phyloP scores from a whole-genome alignment of 1,140 invertebrate genomes.

The Ceratosolen fusciceps region DNA sequence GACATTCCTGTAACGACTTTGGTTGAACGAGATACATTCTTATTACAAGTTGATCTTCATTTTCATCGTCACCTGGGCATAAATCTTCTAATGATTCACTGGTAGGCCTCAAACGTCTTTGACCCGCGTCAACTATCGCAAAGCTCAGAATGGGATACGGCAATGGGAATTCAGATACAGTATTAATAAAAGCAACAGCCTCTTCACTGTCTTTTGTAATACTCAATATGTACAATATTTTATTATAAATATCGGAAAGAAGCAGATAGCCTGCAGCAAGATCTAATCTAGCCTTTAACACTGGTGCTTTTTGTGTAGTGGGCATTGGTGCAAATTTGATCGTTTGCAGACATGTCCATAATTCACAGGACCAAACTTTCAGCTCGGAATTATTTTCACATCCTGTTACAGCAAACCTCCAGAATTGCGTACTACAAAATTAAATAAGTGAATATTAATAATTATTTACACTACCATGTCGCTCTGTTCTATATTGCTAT shows the following conservation, averaged over 20 bases:
- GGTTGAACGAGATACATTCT: slow-evolving; percentile 89
- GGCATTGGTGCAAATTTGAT: slow-evolving; percentile 78
- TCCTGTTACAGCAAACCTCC: slow-evolving; percentile 94
- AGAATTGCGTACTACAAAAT: slow-evolving; percentile 83
- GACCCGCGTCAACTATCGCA: slow-evolving; percentile 84
- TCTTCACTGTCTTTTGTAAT: slow-evolving; percentile 75
- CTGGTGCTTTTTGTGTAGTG: slow-evolving; percentile 62
- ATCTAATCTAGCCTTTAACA: slow-evolving; percentile 86
- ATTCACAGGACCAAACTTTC: slow-evolving; percentile 94
- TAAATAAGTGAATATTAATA: neutral
- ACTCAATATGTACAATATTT: slow-evolving; percentile 84
- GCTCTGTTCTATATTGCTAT: no score
- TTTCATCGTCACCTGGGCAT: slow-evolving; percentile 65
- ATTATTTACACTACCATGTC: slow-evolving; percentile 5
- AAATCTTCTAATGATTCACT: slow-evolving; percentile 67
- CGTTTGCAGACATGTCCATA: slow-evolving; percentile 93
- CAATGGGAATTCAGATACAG: slow-evolving; percentile 86
- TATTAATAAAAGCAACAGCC: slow-evolving; percentile 74
- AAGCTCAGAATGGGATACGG: slow-evolving; percentile 89
- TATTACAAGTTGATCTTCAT: slow-evolving; percentile 74
- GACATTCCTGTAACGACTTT: slow-evolving; percentile 89
- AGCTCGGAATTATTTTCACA: slow-evolving; percentile 90
- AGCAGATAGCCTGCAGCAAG: slow-evolving; percentile 86
- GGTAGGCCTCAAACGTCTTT: slow-evolving; percentile 61
- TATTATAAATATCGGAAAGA: slow-evolving; percentile 85